Evolutionary conservation across 2,113 vertebrate genomes (phyloP), one percentile per base, ranked within the genome.

Genomic region (Hypanus sabinus): DNA sequence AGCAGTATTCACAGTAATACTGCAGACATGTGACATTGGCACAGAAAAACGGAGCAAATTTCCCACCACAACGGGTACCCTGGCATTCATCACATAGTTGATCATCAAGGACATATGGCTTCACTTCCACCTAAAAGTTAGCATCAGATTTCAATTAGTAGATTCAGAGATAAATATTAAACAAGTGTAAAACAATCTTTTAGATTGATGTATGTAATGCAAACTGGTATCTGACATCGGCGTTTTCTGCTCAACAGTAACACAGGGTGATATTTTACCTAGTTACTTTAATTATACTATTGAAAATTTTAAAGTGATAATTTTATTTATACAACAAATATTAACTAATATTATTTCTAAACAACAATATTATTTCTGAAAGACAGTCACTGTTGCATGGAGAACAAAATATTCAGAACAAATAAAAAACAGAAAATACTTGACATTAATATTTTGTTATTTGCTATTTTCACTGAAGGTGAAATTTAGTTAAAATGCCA

Each of bases 1-100:
- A 99, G 97, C 99, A 99, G 97, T 99, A 99, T 98, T 99, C 99
- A 96, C 99, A 99, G 98, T 99, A 99, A 98, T 99, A 99, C 98
- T 99, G 99, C 97, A 99, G 98, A 97, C 99, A 99, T 97, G 99
- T 99, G 96, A 99, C 99, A 65, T 99, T 99, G 96, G 99, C 99
- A 97, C 99, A 99, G 98, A 99, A 99, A 97, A 99, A 99, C 76
- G 99, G 99, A 94, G 99, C 99, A 94, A 99, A 99, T 96, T 99
- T 99, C 65, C 99, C 99, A 95, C 98, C 99, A 10, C 99, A 99
- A 95, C 99, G 99, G 94, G 99, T 99, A 96, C 99, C 99, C 97
- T 99, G 99, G 97, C 99, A 99, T 97, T 99, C 99, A 94, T 99
- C 99, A 95, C 99, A 99, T 97, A 99, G 98, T 97, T 99, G 99